phyloP scores from a whole-genome alignment of 1,140 invertebrate genomes.

The Cydia pomonella region DNA sequence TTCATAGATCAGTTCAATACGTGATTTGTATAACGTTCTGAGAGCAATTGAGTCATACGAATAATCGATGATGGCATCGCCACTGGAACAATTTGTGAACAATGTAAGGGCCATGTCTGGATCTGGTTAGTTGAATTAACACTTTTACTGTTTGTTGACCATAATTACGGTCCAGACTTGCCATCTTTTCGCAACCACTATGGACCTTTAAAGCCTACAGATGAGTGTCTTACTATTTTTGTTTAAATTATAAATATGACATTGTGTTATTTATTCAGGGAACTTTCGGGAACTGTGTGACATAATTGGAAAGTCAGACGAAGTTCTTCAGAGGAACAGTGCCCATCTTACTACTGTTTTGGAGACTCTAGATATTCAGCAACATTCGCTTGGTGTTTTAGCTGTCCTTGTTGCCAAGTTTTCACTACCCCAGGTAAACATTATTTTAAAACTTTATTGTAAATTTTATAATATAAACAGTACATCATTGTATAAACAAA shows the following conservation, averaged over 20 bases:
- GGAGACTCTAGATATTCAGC: constrained; percentile 92
- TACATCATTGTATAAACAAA: too few relatives aligned
- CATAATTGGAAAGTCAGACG: constrained; percentile 89
- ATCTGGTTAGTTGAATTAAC: constrained; percentile 53
- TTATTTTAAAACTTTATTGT: constrained; percentile 6
- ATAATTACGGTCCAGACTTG: too few relatives aligned
- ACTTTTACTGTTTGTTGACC: constrained; percentile 17
- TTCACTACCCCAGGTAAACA: constrained; percentile 77
- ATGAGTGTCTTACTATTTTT: too few relatives aligned
- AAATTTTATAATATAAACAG: neutral
- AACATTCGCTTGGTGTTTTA: constrained; percentile 93
- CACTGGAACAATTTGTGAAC: constrained; percentile 75
- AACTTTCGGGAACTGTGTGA: constrained; percentile 91
- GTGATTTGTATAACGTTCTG: too few relatives aligned
- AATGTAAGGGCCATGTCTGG: constrained; percentile 73
- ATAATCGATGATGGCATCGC: constrained; percentile 62
- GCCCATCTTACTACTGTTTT: constrained; percentile 93
- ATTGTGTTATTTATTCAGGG: constrained; percentile 81
- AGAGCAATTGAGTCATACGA: neutral
- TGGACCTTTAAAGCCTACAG: neutral
- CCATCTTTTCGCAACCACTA: neutral
- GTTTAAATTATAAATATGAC: neutral
- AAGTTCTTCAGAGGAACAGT: constrained; percentile 90
- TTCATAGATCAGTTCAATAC: neutral
- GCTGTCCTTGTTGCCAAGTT: constrained; percentile 92